A percentile compares a stretch with the other conserved stretches of the same genome.
These are phyloP conservation scores for Pachypeltis micranthus DNA, from an alignment of 1,140 invertebrate genomes.

Conservation along the genomic window DNA sequence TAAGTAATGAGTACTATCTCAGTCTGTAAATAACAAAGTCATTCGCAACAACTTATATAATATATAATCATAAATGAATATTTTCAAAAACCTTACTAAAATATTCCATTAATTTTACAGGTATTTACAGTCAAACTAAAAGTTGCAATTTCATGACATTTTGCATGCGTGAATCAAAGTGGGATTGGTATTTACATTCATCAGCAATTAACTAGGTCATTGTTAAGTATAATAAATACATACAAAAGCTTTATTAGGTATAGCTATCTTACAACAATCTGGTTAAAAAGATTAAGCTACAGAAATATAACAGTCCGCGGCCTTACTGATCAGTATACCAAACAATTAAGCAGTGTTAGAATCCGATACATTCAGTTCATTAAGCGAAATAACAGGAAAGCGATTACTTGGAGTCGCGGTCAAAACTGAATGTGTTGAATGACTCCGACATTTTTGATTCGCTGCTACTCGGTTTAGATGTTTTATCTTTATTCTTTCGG, in stretches of 20 bases:
- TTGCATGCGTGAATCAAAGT: not conserved
- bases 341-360: too few species aligned
- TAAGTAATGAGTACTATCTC: slow-evolving; percentile 4
- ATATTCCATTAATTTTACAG: not conserved
- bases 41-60: slow-evolving; percentile 4
- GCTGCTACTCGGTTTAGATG: slow-evolving; percentile 28
- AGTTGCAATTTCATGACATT: not conserved
- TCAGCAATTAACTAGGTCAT: not conserved
- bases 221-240: not conserved
- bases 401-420: slow-evolving; percentile 33
- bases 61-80: slow-evolving; percentile 7
- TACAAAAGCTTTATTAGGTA: slow-evolving; percentile 2
- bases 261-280: not conserved
- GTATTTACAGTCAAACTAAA: not conserved
- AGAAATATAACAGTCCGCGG: too few species aligned
- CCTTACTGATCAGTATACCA: too few species aligned
- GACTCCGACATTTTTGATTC: slow-evolving; percentile 30
- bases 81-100: slow-evolving; percentile 4
- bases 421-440: slow-evolving; percentile 34
- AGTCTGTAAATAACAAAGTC: slow-evolving; percentile 9
- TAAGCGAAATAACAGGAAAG: not conserved
- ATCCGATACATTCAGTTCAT: not conserved
- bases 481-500: slow-evolving; percentile 33
- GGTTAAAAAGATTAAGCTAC: not conserved
- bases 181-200: not conserved